Evolutionary conservation across 37 sponge, comb jelly and placozoan species (phyloP).

Genomic region (Haliclona indistincta): DNA sequence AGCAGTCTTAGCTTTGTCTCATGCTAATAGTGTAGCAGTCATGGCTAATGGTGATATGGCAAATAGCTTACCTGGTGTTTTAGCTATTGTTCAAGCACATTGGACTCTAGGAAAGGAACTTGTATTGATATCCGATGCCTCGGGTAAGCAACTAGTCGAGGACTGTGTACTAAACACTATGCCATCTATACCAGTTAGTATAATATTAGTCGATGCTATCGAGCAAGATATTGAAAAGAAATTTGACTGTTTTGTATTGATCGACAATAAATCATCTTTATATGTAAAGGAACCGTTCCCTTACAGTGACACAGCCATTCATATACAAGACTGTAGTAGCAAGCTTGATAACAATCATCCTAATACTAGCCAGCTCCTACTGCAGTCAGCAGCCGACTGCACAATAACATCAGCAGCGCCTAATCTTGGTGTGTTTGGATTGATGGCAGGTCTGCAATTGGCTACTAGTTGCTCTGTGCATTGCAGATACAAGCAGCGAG

Average conservation of each 20-base stretch:
- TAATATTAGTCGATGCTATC: too few species aligned
- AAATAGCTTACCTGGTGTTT: slow-evolving; percentile 78
- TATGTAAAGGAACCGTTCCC: too few species aligned
- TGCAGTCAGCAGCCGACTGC: too few species aligned
- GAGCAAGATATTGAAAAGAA: too few species aligned
- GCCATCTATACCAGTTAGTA: slow-evolving; percentile 12
- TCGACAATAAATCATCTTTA: too few species aligned
- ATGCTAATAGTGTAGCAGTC: slow-evolving; percentile 68
- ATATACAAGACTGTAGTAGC: too few species aligned
- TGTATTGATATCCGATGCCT: slow-evolving; percentile 32
- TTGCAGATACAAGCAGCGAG: slow-evolving; percentile 68
- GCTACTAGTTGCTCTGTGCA: slow-evolving; percentile 71
- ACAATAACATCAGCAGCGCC: too few species aligned
- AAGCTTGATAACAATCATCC: too few species aligned
- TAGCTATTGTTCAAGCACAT: slow-evolving; percentile 65
- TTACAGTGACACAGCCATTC: too few species aligned
- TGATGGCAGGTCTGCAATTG: slow-evolving; percentile 72
- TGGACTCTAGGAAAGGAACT: slow-evolving; percentile 58
- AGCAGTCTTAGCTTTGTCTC: slow-evolving; percentile 62
- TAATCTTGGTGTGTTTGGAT: slow-evolving; percentile 90
- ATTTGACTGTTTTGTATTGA: too few species aligned
- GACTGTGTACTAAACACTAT: slow-evolving; percentile 24
- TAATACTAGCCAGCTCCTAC: too few species aligned
- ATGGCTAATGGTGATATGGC: slow-evolving; percentile 68
- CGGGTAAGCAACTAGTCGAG: slow-evolving; percentile 7